Base-by-base conservation (phyloP, 2,113 vertebrate genomes). In the Hepsetus odoe region DNA sequence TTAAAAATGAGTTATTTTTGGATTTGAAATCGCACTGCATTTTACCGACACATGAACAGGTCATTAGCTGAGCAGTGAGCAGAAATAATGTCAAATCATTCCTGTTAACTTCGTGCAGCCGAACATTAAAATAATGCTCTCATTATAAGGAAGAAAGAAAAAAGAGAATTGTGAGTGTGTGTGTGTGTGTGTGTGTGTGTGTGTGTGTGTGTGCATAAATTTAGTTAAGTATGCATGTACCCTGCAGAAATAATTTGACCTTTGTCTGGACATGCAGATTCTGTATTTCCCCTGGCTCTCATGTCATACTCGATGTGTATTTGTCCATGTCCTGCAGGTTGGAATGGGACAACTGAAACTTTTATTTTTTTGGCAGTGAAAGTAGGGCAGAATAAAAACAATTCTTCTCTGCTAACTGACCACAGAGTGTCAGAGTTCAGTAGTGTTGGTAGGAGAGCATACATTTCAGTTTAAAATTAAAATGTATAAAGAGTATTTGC, bases 251-350 rank as follows among this genome's bases (percentile, higher is more conserved):
- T 44, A 70, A 49, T 67, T 40, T 51, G 81, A 79, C 77, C 72
- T 79, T 44, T 83, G 51, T 70, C 40, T 76, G 16, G 56, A 71
- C 58, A 40, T 49, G 30, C 55, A 67, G 20, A 28, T 74, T 74
- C 38, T 75, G 28, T 38, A 24, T 61, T 55, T 55, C 46, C 14
- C 11, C n/a, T 77, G 55, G 44, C 38, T 51, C 30, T 68, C 69
- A 77, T 30, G 44, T 72, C 35, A 55, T 26, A 46, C 16, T n/a
- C 62, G 81, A 70, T 85, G 79, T 86, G 71, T 80, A 55, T 42
- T 35, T 42, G 55, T 51, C 74, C 66, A 61, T 30, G n/a, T 49
- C 16, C 16, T 68, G 16, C 26, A 55, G 51, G 6, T 9, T 55
- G 51, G 7, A 55, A 1, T 55, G 51, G 51, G 51, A 49, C 18